Evolutionary conservation across 92 coral and sea anemone species (phyloP).

Genomic region (Paragorgia papillata): DNA sequence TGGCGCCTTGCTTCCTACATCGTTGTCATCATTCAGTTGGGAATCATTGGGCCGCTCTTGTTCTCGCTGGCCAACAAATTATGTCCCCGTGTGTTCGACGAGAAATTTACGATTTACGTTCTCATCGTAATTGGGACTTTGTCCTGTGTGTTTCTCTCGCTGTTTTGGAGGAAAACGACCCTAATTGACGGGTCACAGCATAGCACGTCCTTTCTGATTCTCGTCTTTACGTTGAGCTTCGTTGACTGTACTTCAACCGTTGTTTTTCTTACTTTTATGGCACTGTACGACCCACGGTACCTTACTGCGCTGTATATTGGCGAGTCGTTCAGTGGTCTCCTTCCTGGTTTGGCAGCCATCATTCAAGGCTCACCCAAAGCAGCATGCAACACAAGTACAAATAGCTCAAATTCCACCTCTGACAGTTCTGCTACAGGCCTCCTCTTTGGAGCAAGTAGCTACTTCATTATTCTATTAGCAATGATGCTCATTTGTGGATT

Average conservation of each 20-base stretch:
- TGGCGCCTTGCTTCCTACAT: constrained; percentile 94
- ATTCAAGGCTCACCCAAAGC: constrained; percentile 71
- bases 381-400: constrained; percentile 15
- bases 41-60: constrained; percentile 75
- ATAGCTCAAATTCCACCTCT: background rate
- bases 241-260: constrained; percentile 96
- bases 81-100: constrained; percentile 62
- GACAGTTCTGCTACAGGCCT: constrained; percentile 28
- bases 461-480: constrained; percentile 73
- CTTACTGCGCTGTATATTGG: constrained; percentile 89
- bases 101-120: constrained; percentile 65
- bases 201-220: constrained; percentile 74
- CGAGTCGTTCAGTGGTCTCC: constrained; percentile 83
- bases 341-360: constrained; percentile 86
- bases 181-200: constrained; percentile 63
- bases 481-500: constrained; percentile 80
- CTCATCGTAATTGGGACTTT: constrained; percentile 69
- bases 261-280: constrained; percentile 92
- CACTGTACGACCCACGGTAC: constrained; percentile 71
- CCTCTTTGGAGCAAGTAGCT: constrained; percentile 71
- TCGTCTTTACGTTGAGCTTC: constrained; percentile 73
- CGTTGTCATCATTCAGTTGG: constrained; percentile 76
- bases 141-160: constrained; percentile 73
- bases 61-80: constrained; percentile 70
- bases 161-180: constrained; percentile 78